Base-by-base conservation (phyloP, 1,140 invertebrate genomes). In the Rhysida immarginata region DNA sequence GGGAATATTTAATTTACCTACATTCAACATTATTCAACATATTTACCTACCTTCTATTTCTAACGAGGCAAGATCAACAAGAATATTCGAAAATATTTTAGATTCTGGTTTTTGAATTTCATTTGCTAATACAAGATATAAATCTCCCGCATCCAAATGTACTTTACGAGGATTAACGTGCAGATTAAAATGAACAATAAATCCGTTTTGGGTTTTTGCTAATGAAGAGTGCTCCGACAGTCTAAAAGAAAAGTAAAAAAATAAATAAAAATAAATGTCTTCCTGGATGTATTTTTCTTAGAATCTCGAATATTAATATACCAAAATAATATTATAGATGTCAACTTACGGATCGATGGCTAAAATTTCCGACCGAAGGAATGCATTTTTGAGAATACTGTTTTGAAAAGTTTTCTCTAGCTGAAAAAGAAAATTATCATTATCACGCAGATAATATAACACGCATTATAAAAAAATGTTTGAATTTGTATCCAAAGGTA, bases 21-120 rank as follows among this genome's bases (percentile, higher is more conserved):
- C n/a, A n/a, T n/a, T n/a, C n/a, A n/a, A n/a, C n/a, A n/a, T n/a
- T n/a, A n/a, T n/a, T n/a, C n/a, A n/a, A n/a, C n/a, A n/a, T n/a
- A n/a, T n/a, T n/a, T n/a, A n/a, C n/a, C n/a, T n/a, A 53, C 52
- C 52, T 25, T 53, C 8, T n/a, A 53, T 24, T 24, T 53, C 52
- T 5, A 53, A 11, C 5, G 52, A 53, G 23, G 29, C 52, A n/a
- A 16, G 5, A 24, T 53, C 52, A 2, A 53, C 25, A 18, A 5
- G 2, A 11, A 53, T 2, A 3, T 27, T 27, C 11, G 8, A 11
- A n/a, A 53, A 20, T 5, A 35, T 8, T 21, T 2, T 35, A 16
- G 52, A 53, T 5, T 43, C 11, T 35, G 13, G 8, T 16, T 35
- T 11, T 2, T 25, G 2, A 3, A 53, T 24, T 53, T 53, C 26